Evolutionary conservation across 1,140 invertebrate species (phyloP), one percentile per base, ranked within the genome.

Genomic region (Drosophila neocordata): DNA sequence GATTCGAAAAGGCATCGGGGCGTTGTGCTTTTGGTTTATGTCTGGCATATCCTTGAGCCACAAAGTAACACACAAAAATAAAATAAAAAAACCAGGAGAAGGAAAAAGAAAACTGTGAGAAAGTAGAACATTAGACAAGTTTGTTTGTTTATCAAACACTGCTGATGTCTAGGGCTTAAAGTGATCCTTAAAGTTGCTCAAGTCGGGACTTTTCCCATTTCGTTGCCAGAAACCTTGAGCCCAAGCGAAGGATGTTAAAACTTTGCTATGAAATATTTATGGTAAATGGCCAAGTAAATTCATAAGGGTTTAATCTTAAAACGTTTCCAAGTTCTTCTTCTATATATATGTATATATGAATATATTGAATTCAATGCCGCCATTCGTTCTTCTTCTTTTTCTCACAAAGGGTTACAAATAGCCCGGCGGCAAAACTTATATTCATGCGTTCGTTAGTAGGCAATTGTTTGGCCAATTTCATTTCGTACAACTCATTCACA

Each of bases 91-190:
- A 37, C 24, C 52, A 63, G 24, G 37, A 48, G 52, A 34, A 55
- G 12, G 7, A 51, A 27, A 18, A 52, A 22, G 27, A 22, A 64
- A 22, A 53, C 7, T 38, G 37, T 38, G 15, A 55, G 67, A 55
- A 75, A 75, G 72, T 74, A 72, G 65, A 75, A 55, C 41, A 58
- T 69, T 69, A 75, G 72, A 76, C 73, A 69, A 77, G 48, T 76
- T 70, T 76, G 73, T 65, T 77, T 77, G 73, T 76, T 76, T 76
- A 76, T 76, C 69, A 20, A 11, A 15, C 27, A 53, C 35, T 34
- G 51, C 13, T 64, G 48, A 38, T 74, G 69, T 72, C 69, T 58
- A 27, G 44, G 63, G 59, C 55, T 75, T 73, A 73, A 62, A 58
- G 60, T 7, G 44, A 27, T 35, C 58, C 74, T 77, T 76, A 65